phyloP scores from a whole-genome alignment of 2,113 vertebrate genomes.

The Neodon shergylaensis region DNA sequence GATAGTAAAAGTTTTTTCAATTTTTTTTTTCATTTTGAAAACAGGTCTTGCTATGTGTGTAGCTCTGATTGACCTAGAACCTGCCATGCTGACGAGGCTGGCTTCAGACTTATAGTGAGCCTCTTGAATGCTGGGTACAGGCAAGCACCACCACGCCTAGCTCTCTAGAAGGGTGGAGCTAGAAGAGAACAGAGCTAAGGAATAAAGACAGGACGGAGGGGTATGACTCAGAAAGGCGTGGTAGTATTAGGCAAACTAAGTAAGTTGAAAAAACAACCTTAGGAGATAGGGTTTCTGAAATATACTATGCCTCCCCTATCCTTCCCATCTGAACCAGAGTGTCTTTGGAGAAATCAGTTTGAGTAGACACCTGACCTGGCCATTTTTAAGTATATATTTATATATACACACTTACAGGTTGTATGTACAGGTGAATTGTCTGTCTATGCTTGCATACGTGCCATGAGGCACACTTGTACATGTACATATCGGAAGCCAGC shows the following conservation, averaged over 20 bases:
- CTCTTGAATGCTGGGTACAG: not conserved
- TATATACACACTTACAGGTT: not conserved
- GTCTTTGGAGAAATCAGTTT: not conserved
- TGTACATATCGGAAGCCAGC: not conserved
- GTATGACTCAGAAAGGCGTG: not conserved
- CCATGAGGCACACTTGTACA: not conserved
- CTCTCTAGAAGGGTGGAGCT: not conserved
- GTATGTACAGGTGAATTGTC: not conserved
- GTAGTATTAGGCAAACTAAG: not conserved
- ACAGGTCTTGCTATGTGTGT: not conserved
- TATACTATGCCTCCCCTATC: not conserved
- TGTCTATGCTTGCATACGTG: not conserved
- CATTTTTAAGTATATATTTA: not conserved
- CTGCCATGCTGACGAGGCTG: not conserved
- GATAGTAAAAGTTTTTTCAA: not conserved
- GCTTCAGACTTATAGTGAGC: not conserved
- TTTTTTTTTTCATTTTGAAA: not conserved
- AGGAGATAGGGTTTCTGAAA: not conserved
- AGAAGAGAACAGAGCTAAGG: not conserved
- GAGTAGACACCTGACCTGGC: not conserved
- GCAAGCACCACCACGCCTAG: not conserved
- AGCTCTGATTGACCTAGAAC: not conserved
- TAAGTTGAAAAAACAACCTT: not conserved
- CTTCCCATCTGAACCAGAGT: not conserved
- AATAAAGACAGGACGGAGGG: not conserved